Evolutionary conservation across 2,888 invertebrate species (phyloP).

Genomic region (Melangyna quadrimaculata): DNA sequence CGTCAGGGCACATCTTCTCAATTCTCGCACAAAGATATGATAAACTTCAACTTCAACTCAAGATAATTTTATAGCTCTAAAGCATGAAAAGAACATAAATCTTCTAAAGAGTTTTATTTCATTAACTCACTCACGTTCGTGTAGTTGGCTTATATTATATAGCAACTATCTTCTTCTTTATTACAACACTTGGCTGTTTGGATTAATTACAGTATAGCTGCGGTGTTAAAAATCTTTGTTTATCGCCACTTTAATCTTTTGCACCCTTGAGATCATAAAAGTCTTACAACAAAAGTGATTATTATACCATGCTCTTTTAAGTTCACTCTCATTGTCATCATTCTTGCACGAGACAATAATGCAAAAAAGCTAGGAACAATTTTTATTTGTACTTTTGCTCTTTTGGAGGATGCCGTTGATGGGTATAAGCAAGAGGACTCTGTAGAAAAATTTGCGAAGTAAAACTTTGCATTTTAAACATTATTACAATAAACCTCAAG

Average conservation of each 20-base stretch:
- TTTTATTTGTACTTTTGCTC: background rate
- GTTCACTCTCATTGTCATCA: background rate
- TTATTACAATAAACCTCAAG: too few relatives aligned
- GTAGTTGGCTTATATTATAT: slow-evolving; percentile 40
- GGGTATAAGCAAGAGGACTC: too few relatives aligned
- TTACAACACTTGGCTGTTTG: background rate
- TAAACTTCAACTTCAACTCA: background rate
- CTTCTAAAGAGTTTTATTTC: slow-evolving; percentile 37
- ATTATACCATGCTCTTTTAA: background rate
- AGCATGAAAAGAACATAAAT: slow-evolving; percentile 8
- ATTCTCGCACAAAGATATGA: background rate
- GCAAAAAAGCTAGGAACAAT: slow-evolving; percentile 1
- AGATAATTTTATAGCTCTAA: background rate
- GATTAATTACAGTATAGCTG: background rate
- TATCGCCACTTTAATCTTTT: background rate
- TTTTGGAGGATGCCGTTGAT: background rate
- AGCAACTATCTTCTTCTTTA: slow-evolving; percentile 37
- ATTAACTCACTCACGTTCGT: slow-evolving; percentile 53
- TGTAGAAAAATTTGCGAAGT: too few relatives aligned
- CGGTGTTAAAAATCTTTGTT: background rate
- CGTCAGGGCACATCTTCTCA: too few relatives aligned
- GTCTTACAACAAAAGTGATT: background rate
- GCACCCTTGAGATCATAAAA: background rate
- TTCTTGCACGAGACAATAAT: background rate
- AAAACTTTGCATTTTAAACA: too few relatives aligned